Evolutionary conservation across 2,113 vertebrate genomes (phyloP).

Genomic region (Cairina moschata): DNA sequence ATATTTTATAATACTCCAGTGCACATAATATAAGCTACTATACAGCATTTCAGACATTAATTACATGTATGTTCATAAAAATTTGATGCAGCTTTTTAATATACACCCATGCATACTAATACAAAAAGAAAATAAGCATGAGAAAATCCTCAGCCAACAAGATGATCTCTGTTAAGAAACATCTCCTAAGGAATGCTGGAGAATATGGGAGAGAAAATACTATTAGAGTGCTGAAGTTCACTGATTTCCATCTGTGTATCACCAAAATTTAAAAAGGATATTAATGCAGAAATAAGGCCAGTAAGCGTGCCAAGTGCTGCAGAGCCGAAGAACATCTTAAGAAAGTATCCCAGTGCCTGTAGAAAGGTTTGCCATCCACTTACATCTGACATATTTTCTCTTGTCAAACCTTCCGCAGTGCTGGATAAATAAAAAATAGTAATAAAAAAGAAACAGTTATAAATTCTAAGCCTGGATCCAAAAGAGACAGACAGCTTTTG

Average conservation of each 20-base stretch:
- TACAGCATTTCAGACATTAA: slow-evolving; percentile 12
- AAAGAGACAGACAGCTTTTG: slow-evolving; percentile 18
- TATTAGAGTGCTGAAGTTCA: neutral
- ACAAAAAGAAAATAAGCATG: neutral
- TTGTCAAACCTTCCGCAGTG: slow-evolving; percentile 95
- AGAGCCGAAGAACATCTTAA: slow-evolving; percentile 99
- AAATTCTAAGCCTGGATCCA: slow-evolving; percentile 21
- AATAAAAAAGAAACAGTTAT: slow-evolving; percentile 34
- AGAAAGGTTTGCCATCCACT: slow-evolving; percentile 95
- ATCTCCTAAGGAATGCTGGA: neutral
- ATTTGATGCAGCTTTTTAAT: slow-evolving; percentile 12
- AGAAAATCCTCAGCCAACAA: neutral
- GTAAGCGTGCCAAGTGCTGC: slow-evolving; percentile 96
- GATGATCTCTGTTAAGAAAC: neutral
- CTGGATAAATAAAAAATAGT: slow-evolving; percentile 74
- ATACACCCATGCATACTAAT: neutral
- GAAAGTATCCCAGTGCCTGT: slow-evolving; percentile 94
- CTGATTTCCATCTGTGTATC: neutral
- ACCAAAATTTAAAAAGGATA: slow-evolving; percentile 83
- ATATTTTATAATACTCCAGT: slow-evolving; percentile 6
- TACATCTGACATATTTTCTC: slow-evolving; percentile 86
- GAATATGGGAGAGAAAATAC: neutral
- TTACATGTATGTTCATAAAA: neutral
- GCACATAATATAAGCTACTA: neutral
- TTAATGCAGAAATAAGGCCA: slow-evolving; percentile 96